Evolutionary conservation across 2,888 invertebrate genomes (phyloP), one percentile per base, ranked within the genome.

Genomic region (Stenolophus ochropezus): DNA sequence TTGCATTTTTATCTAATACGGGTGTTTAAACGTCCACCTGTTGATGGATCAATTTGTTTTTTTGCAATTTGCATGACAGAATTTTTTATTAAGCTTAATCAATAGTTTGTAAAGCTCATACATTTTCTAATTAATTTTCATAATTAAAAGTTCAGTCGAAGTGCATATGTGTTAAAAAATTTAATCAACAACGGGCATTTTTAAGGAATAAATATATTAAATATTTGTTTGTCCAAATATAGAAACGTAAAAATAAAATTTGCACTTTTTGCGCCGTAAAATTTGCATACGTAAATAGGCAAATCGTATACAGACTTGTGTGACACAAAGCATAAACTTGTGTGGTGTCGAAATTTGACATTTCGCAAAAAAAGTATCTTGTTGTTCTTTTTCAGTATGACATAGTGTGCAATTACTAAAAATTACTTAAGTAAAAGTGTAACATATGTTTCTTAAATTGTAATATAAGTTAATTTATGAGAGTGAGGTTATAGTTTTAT

Each of bases 401-500:
- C 73, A 73, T 23, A 51, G 73, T 73, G 47, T 47, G 14, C 3
- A 49, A 73, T 20, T 49, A 49, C 8, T 11, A 49, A 73, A 27
- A 33, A 69, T 69, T 21, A 11, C 18, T 33, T 69, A 16, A 69
- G 27, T 16, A 27, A 69, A 69, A 33, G 65, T 69, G 65, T n/a
- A 27, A 18, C 65, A 69, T 69, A 69, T 69, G 65, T 33, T 27
- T 69, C 65, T 21, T 49, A 16, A 25, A 11, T 51, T 69, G 27
- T 33, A 18, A 18, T 33, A 69, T 69, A 33, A 33, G 18, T 69
- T 42, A 42, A 11, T 42, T 21, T 49, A 49, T 47, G 3, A 27
- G 27, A 56, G 25, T 77, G 61, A 25, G 56, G 81, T 81, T 81
- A 61, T 73, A 23, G 58, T 49, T 75, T 81, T 81, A 81, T 81